A percentile compares a stretch with the other conserved stretches of the same genome.
phyloP scores from a whole-genome alignment of 2,113 vertebrate genomes.

The Mobula birostris region DNA sequence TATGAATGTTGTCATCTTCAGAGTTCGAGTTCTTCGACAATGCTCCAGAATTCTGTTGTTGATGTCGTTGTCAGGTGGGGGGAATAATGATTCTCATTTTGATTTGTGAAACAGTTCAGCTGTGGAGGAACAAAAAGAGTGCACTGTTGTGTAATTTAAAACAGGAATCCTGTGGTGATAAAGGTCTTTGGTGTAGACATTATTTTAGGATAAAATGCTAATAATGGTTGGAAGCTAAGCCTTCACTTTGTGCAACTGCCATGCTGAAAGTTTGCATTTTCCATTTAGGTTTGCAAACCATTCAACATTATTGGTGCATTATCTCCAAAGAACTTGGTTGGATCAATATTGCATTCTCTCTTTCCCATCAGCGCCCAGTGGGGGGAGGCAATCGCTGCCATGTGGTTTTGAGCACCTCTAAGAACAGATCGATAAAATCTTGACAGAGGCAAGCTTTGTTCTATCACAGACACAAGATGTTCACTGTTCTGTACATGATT shows the following conservation, averaged over 20 bases:
- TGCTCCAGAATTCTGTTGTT: neutral
- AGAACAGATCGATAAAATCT: slow-evolving; percentile 82
- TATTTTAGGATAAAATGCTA: slow-evolving; percentile 35
- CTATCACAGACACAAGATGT: slow-evolving; percentile 80
- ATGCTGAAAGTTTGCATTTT: slow-evolving; percentile 30
- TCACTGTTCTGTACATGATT: slow-evolving; percentile 89
- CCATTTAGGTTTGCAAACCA: slow-evolving; percentile 62
- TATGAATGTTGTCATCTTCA: slow-evolving; percentile 12
- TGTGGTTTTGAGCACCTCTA: slow-evolving; percentile 75
- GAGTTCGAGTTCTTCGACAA: neutral
- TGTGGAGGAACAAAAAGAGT: neutral
- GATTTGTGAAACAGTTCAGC: slow-evolving; percentile 37
- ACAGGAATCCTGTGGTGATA: slow-evolving; percentile 18
- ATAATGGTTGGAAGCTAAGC: slow-evolving; percentile 8
- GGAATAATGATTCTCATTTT: slow-evolving; percentile 15
- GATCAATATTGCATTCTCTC: slow-evolving; percentile 90
- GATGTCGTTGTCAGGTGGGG: neutral
- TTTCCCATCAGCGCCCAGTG: slow-evolving; percentile 72
- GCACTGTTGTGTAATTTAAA: slow-evolving; percentile 1
- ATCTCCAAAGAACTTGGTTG: slow-evolving; percentile 74
- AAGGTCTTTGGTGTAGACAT: slow-evolving; percentile 13
- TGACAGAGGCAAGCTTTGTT: slow-evolving; percentile 88
- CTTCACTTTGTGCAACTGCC: slow-evolving; percentile 12
- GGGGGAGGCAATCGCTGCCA: slow-evolving; percentile 73
- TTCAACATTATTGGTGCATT: slow-evolving; percentile 78